Evolutionary conservation across 2,797 vertebrate genomes (phyloP), one percentile per base, ranked within the genome.

Genomic region (Hemibagrus guttatus): DNA sequence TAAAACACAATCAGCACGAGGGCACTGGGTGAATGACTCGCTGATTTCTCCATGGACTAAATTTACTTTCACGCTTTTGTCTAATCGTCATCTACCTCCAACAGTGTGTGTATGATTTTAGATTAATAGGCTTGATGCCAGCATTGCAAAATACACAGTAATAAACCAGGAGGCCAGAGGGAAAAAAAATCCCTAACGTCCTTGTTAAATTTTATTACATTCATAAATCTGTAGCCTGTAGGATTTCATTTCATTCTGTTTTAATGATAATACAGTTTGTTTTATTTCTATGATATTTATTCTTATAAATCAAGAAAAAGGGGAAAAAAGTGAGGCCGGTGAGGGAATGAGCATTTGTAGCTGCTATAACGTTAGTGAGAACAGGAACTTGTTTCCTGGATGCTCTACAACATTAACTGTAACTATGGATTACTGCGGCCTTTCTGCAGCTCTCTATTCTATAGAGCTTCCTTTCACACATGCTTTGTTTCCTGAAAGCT

Each of bases 201-300:
- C 93, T 93, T 95, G 94, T 94, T 72, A 93, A 95, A 94, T 94
- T 93, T 93, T 92, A 95, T 95, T 95, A 95, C 1, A 6, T 26
- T 26, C 23, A 72, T 72, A 72, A 46, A 72, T 46, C 11, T 71
- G 39, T 42, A 42, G 35, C 19, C 19, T 71, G 17, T 23, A 46
- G 23, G 21, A 13, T 46, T 71, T 71, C 17, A 11, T 71, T 42
- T 12, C 23, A 12, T 72, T 71, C 21, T 39, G 11, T 23, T 26
- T 39, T 42, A 23, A 42, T 42, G 11, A 71, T 31, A 28, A 4
- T 31, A 5, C 14, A 31, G 28, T 68, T 68, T 68, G 16, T 17
- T 68, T 68, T 61, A 61, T 6, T 61, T 19, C 6, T 61, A 61
- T n/a, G 61, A n/a, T n/a, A n/a, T 63, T 63, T 28, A 28, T 28